Conservation (phyloP, 2,888 invertebrate genomes). For the Ochropleura plecta region DNA sequence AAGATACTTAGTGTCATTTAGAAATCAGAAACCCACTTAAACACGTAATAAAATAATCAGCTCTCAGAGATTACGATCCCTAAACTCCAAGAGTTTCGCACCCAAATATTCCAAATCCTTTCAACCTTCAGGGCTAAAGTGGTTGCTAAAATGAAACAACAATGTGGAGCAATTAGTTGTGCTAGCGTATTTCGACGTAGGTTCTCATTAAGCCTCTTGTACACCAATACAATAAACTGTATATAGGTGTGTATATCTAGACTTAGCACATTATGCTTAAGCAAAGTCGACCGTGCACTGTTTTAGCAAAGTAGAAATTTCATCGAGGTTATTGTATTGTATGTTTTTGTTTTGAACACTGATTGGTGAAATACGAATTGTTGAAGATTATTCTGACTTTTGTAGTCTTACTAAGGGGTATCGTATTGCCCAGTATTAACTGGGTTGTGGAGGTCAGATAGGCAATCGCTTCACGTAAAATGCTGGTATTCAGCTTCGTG, state of each 20-base stretch:
- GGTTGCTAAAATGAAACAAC: constrained; percentile 53
- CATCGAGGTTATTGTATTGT: constrained; percentile 42
- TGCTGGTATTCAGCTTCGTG: too few relatives aligned
- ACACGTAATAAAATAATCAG: constrained; percentile 39
- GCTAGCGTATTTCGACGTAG: constrained; percentile 34
- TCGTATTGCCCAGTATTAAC: too few relatives aligned
- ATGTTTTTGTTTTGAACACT: constrained; percentile 36
- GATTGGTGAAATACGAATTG: constrained; percentile 13
- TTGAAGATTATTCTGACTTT: not conserved
- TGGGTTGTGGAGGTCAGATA: too few relatives aligned
- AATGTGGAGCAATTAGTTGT: constrained; percentile 53
- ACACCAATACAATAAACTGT: constrained; percentile 48
- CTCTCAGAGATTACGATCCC: constrained; percentile 9
- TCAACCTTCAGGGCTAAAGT: constrained; percentile 36
- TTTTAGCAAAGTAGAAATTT: constrained; percentile 58
- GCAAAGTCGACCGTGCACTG: constrained; percentile 24
- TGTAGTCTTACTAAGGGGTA: too few relatives aligned
- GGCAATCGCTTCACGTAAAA: too few relatives aligned
- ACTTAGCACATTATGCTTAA: constrained; percentile 27
- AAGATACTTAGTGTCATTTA: not conserved
- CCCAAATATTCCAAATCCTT: constrained; percentile 52
- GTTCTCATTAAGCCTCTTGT: constrained; percentile 60
- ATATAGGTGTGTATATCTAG: constrained; percentile 33
- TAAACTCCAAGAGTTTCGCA: constrained; percentile 36
- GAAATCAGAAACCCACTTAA: constrained; percentile 20